phyloP scores from a whole-genome alignment of 2,113 vertebrate species.

The Trematomus loennbergii region DNA sequence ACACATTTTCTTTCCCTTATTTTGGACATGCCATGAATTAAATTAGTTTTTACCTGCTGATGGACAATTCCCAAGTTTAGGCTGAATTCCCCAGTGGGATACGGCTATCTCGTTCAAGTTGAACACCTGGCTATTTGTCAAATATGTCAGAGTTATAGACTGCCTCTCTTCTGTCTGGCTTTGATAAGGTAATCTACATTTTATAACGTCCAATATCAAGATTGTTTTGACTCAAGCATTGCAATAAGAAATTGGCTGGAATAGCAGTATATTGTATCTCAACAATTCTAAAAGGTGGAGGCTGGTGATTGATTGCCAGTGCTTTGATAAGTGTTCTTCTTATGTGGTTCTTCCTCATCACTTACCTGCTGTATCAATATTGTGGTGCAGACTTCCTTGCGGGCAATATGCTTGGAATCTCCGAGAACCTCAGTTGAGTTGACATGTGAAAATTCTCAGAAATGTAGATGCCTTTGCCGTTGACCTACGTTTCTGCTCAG shows the following conservation, averaged over 20 bases:
- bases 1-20: no score
- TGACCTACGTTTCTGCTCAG: slow-evolving; percentile 37
- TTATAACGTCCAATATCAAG: slow-evolving; percentile 1
- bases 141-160: slow-evolving; percentile 26
- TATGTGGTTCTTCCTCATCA: slow-evolving; percentile 30
- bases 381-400: slow-evolving; percentile 50
- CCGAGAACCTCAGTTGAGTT: slow-evolving; percentile 61
- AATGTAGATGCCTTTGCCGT: slow-evolving; percentile 52
- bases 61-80: background rate
- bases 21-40: background rate
- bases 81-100: slow-evolving; percentile 3
- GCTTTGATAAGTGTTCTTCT: slow-evolving; percentile 4
- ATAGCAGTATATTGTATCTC: background rate
- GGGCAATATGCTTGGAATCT: slow-evolving; percentile 72
- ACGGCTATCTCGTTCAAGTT: slow-evolving; percentile 24
- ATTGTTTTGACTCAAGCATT: background rate
- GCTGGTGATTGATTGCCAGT: slow-evolving; percentile 14
- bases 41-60: background rate
- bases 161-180: background rate
- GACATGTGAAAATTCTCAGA: slow-evolving; percentile 79
- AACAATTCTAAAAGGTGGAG: slow-evolving; percentile 1
- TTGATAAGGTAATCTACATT: slow-evolving; percentile 18
- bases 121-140: background rate
- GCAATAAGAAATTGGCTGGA: background rate
- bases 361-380: slow-evolving; percentile 52